These are phyloP conservation scores for Hexactinellida sp. DNA, from an alignment of 37 sponge, comb jelly and placozoan genomes.

Conservation along the genomic window DNA sequence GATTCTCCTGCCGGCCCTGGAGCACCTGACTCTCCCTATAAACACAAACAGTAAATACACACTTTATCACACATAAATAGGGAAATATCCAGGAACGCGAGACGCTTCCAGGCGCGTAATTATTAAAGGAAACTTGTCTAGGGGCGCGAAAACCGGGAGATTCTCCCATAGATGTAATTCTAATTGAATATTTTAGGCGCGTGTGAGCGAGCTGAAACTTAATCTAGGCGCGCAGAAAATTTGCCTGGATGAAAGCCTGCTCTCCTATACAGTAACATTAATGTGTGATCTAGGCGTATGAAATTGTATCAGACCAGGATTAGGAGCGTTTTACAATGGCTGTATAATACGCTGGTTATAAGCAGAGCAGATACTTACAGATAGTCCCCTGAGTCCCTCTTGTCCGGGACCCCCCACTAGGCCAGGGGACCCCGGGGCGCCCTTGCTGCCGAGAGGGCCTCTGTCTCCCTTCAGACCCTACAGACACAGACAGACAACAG, in stretches of 20 bases:
- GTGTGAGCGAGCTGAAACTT: too few species aligned
- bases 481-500: not conserved
- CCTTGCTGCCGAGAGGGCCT: not conserved
- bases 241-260: too few species aligned
- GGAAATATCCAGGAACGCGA: too few species aligned
- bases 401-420: slow-evolving; percentile 12
- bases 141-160: too few species aligned
- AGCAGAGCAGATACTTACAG: not conserved
- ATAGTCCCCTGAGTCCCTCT: slow-evolving; percentile 17
- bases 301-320: too few species aligned
- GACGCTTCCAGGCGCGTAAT: not conserved
- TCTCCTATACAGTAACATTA: too few species aligned
- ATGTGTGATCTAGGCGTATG: too few species aligned
- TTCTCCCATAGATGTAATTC: too few species aligned
- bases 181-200: too few species aligned
- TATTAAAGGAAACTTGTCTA: not conserved
- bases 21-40: slow-evolving; percentile 5
- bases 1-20: slow-evolving; percentile 8
- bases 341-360: not conserved
- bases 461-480: not conserved
- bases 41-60: too few species aligned
- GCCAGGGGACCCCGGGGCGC: not conserved
- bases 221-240: too few species aligned
- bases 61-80: not conserved
- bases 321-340: too few species aligned